These are phyloP conservation scores for Pogonus chalceus DNA, from an alignment of 1,140 invertebrate genomes.

Conservation along the genomic window DNA sequence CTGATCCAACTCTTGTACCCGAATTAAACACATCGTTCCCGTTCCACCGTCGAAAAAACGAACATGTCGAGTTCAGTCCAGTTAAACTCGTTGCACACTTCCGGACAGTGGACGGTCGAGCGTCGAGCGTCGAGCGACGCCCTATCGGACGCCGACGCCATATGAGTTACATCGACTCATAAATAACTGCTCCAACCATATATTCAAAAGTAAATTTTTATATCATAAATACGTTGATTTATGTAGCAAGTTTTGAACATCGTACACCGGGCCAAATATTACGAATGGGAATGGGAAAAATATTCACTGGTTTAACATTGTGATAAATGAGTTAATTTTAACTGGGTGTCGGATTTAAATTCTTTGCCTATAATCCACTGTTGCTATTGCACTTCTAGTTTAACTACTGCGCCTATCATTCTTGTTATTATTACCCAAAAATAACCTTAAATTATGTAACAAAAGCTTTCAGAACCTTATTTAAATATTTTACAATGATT, in stretches of 20 bases:
- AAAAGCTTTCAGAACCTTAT: too few species aligned
- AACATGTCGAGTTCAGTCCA: too few species aligned
- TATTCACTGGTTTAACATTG: background rate
- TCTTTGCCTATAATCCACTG: too few species aligned
- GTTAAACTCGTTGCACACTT: too few species aligned
- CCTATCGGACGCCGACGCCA: background rate
- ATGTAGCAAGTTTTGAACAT: background rate
- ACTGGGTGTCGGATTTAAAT: background rate
- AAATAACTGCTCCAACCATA: conserved; percentile 1
- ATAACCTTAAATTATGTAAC: too few species aligned
- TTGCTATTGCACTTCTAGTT: background rate
- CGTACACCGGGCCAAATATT: background rate
- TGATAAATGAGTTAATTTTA: conserved; percentile 5
- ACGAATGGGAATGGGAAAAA: background rate
- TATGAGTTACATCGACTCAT: conserved; percentile 3
- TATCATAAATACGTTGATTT: conserved; percentile 5
- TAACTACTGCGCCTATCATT: too few species aligned
- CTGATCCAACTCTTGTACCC: background rate
- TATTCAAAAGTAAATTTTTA: conserved; percentile 8
- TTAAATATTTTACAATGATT: too few species aligned
- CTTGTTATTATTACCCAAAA: too few species aligned
- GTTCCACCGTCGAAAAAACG: too few species aligned
- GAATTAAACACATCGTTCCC: background rate
- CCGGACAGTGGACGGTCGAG: background rate
- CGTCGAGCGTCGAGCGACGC: background rate